A percentile compares a stretch with the other conserved stretches of the same genome.
phyloP scores from a whole-genome alignment of 2,113 vertebrate species.

The Buteo buteo region DNA sequence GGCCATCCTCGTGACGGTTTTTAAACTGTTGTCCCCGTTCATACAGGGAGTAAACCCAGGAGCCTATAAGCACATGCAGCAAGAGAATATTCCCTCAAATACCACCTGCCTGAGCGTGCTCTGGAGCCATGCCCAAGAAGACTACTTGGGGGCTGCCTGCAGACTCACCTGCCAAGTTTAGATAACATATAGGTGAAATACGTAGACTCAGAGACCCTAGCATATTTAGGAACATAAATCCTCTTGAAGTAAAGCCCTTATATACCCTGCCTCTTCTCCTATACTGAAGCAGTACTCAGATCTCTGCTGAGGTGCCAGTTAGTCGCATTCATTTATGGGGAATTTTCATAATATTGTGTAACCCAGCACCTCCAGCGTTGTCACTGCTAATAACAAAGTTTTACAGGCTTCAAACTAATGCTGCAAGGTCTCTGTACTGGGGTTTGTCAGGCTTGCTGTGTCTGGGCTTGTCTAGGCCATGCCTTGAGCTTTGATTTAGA shows the following conservation, averaged over 20 bases:
- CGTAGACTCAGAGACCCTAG: neutral
- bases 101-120: neutral
- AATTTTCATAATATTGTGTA: neutral
- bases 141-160: neutral
- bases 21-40: neutral
- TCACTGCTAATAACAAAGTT: neutral
- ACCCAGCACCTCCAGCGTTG: neutral
- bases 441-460: neutral
- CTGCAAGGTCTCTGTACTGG: neutral
- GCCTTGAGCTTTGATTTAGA: neutral
- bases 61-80: neutral
- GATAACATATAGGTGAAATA: neutral
- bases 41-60: accelerated
- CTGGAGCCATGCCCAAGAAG: neutral
- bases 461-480: neutral
- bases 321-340: neutral
- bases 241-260: neutral
- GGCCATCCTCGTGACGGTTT: neutral
- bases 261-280: neutral
- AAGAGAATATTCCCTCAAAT: neutral
- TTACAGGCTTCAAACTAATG: neutral
- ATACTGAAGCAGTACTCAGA: neutral
- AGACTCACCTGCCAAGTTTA: neutral
- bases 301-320: neutral
- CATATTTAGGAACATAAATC: neutral